Conservation (phyloP, 2,888 invertebrate species). For the Iphiclides podalirius region DNA sequence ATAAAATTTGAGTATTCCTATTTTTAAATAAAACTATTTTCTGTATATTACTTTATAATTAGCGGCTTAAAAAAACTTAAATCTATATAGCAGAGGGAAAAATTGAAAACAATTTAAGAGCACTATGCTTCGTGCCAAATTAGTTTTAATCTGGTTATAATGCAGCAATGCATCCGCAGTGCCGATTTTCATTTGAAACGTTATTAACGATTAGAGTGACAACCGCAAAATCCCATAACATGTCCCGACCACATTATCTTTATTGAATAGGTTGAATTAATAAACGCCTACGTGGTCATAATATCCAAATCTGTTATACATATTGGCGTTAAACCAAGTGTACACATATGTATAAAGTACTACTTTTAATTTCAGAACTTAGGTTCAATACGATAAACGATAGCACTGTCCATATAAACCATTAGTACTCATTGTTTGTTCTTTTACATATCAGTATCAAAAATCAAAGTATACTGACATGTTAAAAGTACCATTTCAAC, state of each 20-base stretch:
- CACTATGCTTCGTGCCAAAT: slow-evolving; percentile 19
- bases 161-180: slow-evolving; percentile 17
- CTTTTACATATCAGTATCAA: too few species aligned
- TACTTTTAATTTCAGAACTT: too few species aligned
- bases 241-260: slow-evolving; percentile 2
- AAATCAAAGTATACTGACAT: too few species aligned
- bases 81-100: neutral
- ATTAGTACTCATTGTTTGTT: too few species aligned
- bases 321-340: too few species aligned
- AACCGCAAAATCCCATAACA: slow-evolving; percentile 1
- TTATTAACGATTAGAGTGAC: slow-evolving; percentile 1
- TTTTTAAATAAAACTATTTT: too few species aligned
- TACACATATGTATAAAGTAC: too few species aligned
- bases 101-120: slow-evolving; percentile 11
- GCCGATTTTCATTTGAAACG: slow-evolving; percentile 7
- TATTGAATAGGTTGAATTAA: neutral
- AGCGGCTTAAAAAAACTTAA: too few species aligned
- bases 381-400: too few species aligned
- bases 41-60: too few species aligned
- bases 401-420: too few species aligned
- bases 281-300: neutral
- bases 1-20: slow-evolving; percentile 11
- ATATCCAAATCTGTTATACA: neutral
- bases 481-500: too few species aligned
- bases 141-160: slow-evolving; percentile 12